Percentiles rank a stretch among this genome's conserved stretches.
phyloP scores from a whole-genome alignment of 92 coral and sea anemone genomes.

The Paramuricea clavata region DNA sequence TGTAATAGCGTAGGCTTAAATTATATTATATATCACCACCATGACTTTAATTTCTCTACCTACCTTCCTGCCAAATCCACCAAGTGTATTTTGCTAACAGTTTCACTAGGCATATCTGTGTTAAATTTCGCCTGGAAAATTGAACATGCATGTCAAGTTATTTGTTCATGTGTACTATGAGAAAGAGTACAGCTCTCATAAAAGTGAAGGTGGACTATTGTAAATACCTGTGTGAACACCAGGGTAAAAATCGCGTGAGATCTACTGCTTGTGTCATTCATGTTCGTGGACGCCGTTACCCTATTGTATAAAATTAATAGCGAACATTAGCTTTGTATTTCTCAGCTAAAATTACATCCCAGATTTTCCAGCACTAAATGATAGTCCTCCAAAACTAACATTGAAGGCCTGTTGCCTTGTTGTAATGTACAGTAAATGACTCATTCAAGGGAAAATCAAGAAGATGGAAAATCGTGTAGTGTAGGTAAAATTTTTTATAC shows the following conservation, averaged over 20 bases:
- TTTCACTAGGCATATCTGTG: slow-evolving; percentile 99
- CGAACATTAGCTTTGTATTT: too few species aligned
- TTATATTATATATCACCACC: too few species aligned
- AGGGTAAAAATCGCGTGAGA: slow-evolving; percentile 98
- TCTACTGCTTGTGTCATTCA: slow-evolving; percentile 98
- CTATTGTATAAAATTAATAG: slow-evolving; percentile 49
- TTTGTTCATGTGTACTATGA: not conserved
- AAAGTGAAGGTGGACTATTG: not conserved
- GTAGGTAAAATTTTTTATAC: slow-evolving; percentile 56
- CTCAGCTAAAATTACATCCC: too few species aligned
- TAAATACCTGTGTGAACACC: slow-evolving; percentile 89
- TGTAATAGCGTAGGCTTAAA: too few species aligned
- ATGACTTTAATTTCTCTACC: not conserved
- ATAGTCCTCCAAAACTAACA: too few species aligned
- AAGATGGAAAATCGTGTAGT: too few species aligned
- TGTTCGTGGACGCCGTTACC: slow-evolving; percentile 97
- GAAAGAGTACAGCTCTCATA: not conserved
- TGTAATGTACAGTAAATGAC: too few species aligned
- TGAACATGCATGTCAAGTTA: too few species aligned
- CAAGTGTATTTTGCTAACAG: slow-evolving; percentile 91
- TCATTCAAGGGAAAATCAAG: too few species aligned
- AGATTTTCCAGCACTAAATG: too few species aligned
- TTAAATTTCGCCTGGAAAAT: slow-evolving; percentile 90
- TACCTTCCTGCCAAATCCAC: slow-evolving; percentile 99
- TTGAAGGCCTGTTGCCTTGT: too few species aligned